phyloP scores from a whole-genome alignment of 2,888 invertebrate species.

The Drosophila mettleri region DNA sequence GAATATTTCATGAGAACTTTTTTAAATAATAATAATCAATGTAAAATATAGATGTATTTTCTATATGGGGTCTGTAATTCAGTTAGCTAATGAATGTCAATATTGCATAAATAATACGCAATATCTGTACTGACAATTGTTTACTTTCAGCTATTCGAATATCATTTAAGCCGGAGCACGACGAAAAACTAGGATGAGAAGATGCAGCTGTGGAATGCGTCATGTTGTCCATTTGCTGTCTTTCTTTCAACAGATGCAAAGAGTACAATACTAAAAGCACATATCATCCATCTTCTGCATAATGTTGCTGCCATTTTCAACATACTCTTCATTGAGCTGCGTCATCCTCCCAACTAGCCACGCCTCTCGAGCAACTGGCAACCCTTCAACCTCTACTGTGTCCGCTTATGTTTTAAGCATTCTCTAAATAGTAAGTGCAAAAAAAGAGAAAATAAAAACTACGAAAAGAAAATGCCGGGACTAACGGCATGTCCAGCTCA shows the following conservation, averaged over 20 bases:
- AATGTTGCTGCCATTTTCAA: constrained; percentile 55
- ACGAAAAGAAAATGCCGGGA: constrained; percentile 30
- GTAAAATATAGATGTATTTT: no score
- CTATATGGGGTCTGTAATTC: no score
- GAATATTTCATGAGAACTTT: no score
- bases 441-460: constrained; percentile 16
- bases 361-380: constrained; percentile 28
- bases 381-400: constrained; percentile 46
- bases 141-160: not conserved
- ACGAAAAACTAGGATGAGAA: not conserved
- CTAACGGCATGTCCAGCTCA: constrained; percentile 76
- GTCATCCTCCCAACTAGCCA: not conserved
- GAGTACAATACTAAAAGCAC: constrained; percentile 22
- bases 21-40: no score
- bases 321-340: constrained; percentile 32
- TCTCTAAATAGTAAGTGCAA: constrained; percentile 41
- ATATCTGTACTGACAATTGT: not conserved
- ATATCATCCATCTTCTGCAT: constrained; percentile 55
- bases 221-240: constrained; percentile 35
- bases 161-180: constrained; percentile 11
- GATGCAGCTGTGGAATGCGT: constrained; percentile 29
- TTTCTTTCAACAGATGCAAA: constrained; percentile 27
- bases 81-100: no score
- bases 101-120: no score
- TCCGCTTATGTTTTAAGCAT: constrained; percentile 74